phyloP scores from a whole-genome alignment of 2,113 vertebrate species.

The Plecotus auritus region DNA sequence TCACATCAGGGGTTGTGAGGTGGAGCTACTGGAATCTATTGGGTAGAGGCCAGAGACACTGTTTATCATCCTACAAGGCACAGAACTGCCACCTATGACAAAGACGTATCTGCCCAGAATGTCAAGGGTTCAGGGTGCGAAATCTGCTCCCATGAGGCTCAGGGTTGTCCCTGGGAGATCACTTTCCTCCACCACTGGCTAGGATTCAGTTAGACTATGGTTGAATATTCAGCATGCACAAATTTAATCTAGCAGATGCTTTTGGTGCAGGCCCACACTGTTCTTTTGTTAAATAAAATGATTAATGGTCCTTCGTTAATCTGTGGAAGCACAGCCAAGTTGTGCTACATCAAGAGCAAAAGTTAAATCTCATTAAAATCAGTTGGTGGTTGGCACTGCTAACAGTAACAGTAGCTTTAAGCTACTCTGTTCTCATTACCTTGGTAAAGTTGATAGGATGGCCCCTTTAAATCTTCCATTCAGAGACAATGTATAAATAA shows the following conservation, averaged over 20 bases:
- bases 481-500: constrained; percentile 28
- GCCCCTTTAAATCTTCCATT: constrained; percentile 56
- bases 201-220: constrained; percentile 61
- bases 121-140: background rate
- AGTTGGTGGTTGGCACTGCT: constrained; percentile 76
- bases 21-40: background rate
- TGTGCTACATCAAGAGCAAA: constrained; percentile 72
- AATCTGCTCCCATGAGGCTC: background rate
- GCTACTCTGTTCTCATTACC: constrained; percentile 58
- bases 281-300: constrained; percentile 69
- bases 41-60: background rate
- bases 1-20: background rate
- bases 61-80: background rate
- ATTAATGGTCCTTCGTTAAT: constrained; percentile 71
- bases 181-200: constrained; percentile 50
- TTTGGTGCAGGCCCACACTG: constrained; percentile 23
- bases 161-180: background rate
- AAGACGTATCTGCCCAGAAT: background rate
- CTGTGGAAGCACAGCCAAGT: constrained; percentile 60
- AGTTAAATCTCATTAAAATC: constrained; percentile 83
- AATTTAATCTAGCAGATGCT: constrained; percentile 43
- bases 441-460: constrained; percentile 57
- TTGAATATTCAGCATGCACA: constrained; percentile 64
- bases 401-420: constrained; percentile 59
- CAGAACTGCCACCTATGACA: rapidly evolving